A percentile compares a stretch with the other conserved stretches of the same genome.
phyloP scores from a whole-genome alignment of 2,113 vertebrate species.

The Dryoscopus gambensis region DNA sequence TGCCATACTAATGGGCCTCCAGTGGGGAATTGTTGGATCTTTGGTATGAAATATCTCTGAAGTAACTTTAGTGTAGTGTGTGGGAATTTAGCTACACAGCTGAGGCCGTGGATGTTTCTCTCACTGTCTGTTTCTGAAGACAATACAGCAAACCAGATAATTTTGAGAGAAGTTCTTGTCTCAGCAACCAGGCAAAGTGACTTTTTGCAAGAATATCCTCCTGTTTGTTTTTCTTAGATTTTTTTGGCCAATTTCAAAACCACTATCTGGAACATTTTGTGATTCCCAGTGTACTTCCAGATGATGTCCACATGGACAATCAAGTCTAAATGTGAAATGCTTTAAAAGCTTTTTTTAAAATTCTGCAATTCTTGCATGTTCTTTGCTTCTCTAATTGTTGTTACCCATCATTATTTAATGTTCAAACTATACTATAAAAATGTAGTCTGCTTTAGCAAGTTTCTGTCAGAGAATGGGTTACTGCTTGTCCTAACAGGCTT shows the following conservation, averaged over 20 bases:
- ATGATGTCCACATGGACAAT: neutral
- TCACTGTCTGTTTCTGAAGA: neutral
- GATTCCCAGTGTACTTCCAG: neutral
- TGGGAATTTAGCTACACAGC: neutral
- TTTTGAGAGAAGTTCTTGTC: neutral
- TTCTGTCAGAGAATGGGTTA: neutral
- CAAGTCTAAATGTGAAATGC: neutral
- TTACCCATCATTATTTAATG: neutral
- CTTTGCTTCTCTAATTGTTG: neutral
- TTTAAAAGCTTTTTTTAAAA: neutral
- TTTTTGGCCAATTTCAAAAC: neutral
- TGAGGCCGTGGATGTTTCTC: neutral
- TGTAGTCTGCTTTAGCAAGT: neutral
- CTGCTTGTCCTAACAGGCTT: neutral
- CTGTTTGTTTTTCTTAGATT: neutral
- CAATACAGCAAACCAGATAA: neutral
- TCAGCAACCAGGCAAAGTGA: neutral
- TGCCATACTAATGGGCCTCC: neutral
- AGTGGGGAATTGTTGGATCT: neutral
- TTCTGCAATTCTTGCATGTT: neutral
- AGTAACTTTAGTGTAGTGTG: neutral
- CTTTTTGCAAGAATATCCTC: neutral
- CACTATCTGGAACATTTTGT: neutral
- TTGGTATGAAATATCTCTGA: neutral
- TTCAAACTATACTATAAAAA: neutral